Percentiles rank a stretch among this genome's conserved stretches.
These are phyloP conservation scores for Etia nguti DNA, from an alignment of 2,113 vertebrate species.

Conservation along the genomic window DNA sequence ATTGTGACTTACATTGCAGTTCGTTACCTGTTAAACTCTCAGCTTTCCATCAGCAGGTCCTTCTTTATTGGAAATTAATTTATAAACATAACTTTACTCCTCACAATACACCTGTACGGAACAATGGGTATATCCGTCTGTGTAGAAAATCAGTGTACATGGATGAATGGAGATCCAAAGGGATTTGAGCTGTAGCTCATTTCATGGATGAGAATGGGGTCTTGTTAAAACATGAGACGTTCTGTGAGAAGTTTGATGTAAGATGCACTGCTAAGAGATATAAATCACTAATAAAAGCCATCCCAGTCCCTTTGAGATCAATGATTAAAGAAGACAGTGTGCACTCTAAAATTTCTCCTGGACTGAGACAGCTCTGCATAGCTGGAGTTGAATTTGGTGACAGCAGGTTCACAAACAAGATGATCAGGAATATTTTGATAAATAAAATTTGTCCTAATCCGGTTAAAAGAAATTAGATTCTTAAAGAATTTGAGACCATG, in stretches of 20 bases:
- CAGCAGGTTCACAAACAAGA: background rate
- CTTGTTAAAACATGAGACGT: background rate
- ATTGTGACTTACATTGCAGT: too few relatives aligned
- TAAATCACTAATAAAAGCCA: background rate
- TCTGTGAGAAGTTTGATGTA: background rate
- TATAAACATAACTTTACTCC: too few relatives aligned
- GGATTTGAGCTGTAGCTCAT: background rate
- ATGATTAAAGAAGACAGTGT: background rate
- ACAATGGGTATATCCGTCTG: background rate
- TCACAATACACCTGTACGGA: too few relatives aligned
- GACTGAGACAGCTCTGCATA: background rate
- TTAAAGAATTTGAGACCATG: background rate
- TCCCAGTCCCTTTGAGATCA: too few relatives aligned
- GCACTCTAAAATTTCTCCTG: background rate
- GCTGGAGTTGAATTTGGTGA: accelerated
- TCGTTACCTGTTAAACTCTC: background rate
- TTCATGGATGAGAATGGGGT: accelerated
- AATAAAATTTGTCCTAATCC: background rate
- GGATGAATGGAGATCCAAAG: background rate
- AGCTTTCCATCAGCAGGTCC: background rate
- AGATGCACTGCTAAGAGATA: background rate
- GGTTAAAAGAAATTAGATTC: background rate
- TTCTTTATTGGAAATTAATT: too few relatives aligned
- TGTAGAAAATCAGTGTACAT: background rate
- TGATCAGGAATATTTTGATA: background rate